Base-by-base conservation (phyloP, 2,888 invertebrate genomes). In the Drosophila merina region DNA sequence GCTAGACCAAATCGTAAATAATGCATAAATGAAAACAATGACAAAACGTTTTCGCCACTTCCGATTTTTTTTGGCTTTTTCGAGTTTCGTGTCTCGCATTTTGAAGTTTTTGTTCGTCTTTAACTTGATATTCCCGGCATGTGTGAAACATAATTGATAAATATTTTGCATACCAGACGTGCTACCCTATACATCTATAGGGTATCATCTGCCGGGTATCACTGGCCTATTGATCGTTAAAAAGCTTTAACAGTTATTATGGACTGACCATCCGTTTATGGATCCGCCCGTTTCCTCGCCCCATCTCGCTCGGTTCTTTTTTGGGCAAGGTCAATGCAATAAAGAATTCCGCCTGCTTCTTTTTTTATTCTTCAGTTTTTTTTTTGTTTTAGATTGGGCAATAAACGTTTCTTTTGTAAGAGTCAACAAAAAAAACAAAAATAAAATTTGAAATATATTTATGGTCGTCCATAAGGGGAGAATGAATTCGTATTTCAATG, bases 261-360 rank as follows among this genome's bases (percentile, higher is more conserved):
- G 68, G 67, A 10, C 28, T 36, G 30, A 30, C 28, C 26, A 30
- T 50, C 28, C 26, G 31, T 50, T 54, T 54, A 52, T 52, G 42
- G 54, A 26, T n/a, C 47, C 36, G 9, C 40, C 72, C 50, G 25
- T 31, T 54, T 70, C 68, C 47, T 59, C 57, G 54, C 63, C 71
- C 69, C 74, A 73, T 71, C 69, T 73, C 38, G 50, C 38, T 54
- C 54, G 49, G 54, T 70, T 57, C 50, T 74, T 75, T 80, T 86
- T 83, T 81, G 75, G 84, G 57, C 84, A 86, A 81, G 86, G 86
- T 86, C 84, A 80, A 86, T 75, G 75, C 60, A 72, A 72, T 64
- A 74, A 76, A 71, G 63, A 57, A 62, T 62, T 62, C 60, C 40
- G 40, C 28, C 59, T 33, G 58, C 56, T 49, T 59, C 47, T 33